Conservation (phyloP, 2,888 invertebrate genomes). For the Epiblema foenella region DNA sequence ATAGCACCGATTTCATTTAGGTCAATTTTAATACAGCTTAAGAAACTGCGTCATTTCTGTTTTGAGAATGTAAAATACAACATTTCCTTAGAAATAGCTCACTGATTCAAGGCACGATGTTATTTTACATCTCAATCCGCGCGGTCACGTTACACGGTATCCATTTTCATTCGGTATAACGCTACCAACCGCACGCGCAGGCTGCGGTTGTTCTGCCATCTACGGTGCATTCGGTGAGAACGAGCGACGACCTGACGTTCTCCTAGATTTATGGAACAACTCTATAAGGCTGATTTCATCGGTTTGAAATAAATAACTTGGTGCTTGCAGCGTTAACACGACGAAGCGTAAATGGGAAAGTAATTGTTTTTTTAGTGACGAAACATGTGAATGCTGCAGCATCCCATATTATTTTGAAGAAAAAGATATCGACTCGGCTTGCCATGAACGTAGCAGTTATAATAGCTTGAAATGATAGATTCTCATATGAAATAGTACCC, state of each 20-base stretch:
- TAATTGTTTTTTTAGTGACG: too few relatives aligned
- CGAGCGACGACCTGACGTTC: constrained; percentile 63
- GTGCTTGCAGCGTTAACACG: neutral
- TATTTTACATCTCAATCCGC: constrained; percentile 50
- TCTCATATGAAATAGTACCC: constrained; percentile 4
- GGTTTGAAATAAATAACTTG: neutral
- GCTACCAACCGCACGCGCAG: constrained; percentile 64
- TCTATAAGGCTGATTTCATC: constrained; percentile 13
- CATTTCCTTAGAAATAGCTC: neutral
- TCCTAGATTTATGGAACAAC: constrained; percentile 53
- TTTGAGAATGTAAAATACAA: neutral
- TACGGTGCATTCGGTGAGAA: constrained; percentile 68
- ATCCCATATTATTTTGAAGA: neutral
- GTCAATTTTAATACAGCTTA: neutral
- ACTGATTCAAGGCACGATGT: neutral
- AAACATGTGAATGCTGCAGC: neutral
- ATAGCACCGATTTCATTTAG: neutral
- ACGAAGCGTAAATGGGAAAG: neutral
- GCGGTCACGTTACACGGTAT: constrained; percentile 60
- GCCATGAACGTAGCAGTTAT: neutral
- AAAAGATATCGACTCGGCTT: neutral
- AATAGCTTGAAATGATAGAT: constrained; percentile 4
- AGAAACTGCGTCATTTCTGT: too few relatives aligned
- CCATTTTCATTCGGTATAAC: constrained; percentile 62
- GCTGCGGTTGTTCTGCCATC: constrained; percentile 66